Base-by-base conservation (phyloP, 2,113 vertebrate genomes). In the Nymphicus hollandicus region DNA sequence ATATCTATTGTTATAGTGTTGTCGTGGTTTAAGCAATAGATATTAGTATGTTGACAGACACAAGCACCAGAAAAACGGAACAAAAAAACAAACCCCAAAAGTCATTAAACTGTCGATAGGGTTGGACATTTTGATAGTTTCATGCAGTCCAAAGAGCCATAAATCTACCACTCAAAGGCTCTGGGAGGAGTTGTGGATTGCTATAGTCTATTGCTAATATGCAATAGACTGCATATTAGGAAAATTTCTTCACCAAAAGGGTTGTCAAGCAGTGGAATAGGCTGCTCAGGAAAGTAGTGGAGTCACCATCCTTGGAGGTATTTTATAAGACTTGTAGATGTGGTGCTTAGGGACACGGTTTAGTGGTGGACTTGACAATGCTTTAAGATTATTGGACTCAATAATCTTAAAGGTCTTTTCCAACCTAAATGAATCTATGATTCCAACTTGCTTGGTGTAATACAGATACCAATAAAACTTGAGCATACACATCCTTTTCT, bases 341-440 rank as follows among this genome's bases (percentile, higher is more conserved):
- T 58, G 19, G 9, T 3, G 2, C 6, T 29, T 46, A 41, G 18
- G 13, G 2, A 37, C 15, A 12, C 28, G 16, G 17, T 52, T 80
- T 71, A 37, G 1, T 7, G 9, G 12, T 86, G 17, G 7, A 47
- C 33, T 43, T 56, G 37, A 8, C n/a, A 44, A 27, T 16, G 3
- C 2, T 43, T 64, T 80, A 27, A 55, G 41, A 14, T 3, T 1
- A 6, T 18, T 50, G 18, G 18, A 61, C 22, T 66, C 0, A 0
- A 23, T 49, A 5, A 28, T 44, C 47, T 76, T 72, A 24, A 8
- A 11, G 20, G 23, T 63, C 15, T 72, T 81, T 84, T 77, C 63
- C 13, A 81, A 19, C 11, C 5, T 76, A 35, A 77, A 43, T 29
- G 1, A 25, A 44, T 64, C 12, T 83, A 5, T 13, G 19, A 43